Conservation (phyloP, 1,140 invertebrate genomes). For the Reticulitermes speratus region DNA sequence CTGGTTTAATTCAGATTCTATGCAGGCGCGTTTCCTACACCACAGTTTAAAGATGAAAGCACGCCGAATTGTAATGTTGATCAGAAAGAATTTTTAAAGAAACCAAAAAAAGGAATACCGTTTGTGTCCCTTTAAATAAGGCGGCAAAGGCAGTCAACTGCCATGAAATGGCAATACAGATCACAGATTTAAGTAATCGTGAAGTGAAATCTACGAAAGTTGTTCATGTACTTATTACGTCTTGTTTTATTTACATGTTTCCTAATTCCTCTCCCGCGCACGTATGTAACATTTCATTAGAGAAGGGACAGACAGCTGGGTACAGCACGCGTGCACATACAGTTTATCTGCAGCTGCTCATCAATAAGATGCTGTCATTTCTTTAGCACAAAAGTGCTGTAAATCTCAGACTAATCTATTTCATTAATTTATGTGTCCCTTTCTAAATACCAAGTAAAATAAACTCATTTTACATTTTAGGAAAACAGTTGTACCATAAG, state of each 20-base stretch:
- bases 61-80: too few relatives aligned
- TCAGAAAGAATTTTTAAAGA: too few relatives aligned
- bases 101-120: too few relatives aligned
- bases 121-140: not conserved
- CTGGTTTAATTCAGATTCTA: too few relatives aligned
- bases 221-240: not conserved
- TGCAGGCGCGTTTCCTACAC: too few relatives aligned
- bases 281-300: not conserved
- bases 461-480: too few relatives aligned
- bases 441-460: too few relatives aligned
- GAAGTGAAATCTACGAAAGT: not conserved
- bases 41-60: too few relatives aligned
- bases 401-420: not conserved
- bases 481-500: too few relatives aligned
- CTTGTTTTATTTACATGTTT: not conserved
- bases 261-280: not conserved
- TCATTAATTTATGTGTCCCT: too few relatives aligned
- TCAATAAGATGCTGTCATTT: not conserved
- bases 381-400: not conserved
- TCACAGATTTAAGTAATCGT: not conserved
- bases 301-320: not conserved
- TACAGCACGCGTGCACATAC: not conserved
- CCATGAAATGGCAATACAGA: not conserved
- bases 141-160: not conserved
- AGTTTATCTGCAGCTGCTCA: not conserved